phyloP scores from a whole-genome alignment of 2,797 vertebrate species.

The Sparus aurata region DNA sequence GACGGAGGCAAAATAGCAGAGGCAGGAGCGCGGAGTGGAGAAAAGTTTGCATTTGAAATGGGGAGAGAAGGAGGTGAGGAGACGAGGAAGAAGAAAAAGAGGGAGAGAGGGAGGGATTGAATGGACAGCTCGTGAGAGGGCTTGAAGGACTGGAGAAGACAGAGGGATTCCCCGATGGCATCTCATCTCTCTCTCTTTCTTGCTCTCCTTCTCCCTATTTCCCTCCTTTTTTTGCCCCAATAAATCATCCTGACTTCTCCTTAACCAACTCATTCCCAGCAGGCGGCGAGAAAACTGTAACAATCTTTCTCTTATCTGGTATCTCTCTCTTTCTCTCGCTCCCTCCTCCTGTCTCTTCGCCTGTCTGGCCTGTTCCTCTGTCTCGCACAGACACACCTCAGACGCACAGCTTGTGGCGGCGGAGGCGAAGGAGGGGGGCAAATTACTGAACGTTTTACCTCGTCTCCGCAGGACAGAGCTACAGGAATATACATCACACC shows the following conservation, averaged over 20 bases:
- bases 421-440: slow-evolving; percentile 58
- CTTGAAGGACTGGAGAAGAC: slow-evolving; percentile 78
- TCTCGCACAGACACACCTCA: slow-evolving; percentile 28
- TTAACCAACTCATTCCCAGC: slow-evolving; percentile 90
- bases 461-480: slow-evolving; percentile 38
- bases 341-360: slow-evolving; percentile 44
- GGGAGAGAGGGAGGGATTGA: slow-evolving; percentile 49
- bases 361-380: slow-evolving; percentile 40
- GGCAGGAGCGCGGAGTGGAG: slow-evolving; percentile 40
- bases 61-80: slow-evolving; percentile 35
- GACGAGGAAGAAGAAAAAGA: slow-evolving; percentile 11
- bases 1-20: slow-evolving; percentile 56
- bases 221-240: slow-evolving; percentile 84
- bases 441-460: slow-evolving; percentile 45
- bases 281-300: slow-evolving; percentile 86
- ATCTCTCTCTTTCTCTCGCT: slow-evolving; percentile 64
- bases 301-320: slow-evolving; percentile 77
- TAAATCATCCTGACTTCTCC: slow-evolving; percentile 90
- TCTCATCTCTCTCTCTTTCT: slow-evolving; percentile 81
- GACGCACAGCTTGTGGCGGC: slow-evolving; percentile 45
- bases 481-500: slow-evolving; percentile 1
- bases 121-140: slow-evolving; percentile 77
- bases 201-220: slow-evolving; percentile 78
- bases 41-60: slow-evolving; percentile 63
- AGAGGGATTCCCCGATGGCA: slow-evolving; percentile 86